Evolutionary conservation across 1,140 invertebrate species (phyloP), one percentile per base, ranked within the genome.

Genomic region (Tribolium madens): DNA sequence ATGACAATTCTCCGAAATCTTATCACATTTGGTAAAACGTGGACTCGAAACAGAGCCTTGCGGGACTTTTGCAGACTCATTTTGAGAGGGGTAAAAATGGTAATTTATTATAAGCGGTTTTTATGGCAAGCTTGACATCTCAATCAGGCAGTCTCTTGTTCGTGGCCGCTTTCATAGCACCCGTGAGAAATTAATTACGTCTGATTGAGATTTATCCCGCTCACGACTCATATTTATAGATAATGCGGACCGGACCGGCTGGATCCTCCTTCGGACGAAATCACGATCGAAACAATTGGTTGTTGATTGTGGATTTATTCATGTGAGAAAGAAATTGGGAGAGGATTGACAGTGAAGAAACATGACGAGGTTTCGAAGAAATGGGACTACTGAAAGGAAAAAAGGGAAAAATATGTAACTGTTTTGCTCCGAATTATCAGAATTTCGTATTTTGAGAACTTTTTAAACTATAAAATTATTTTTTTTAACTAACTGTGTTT

Each of bases 101-200:
- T 82, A 83, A 83, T 83, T 83, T 83, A 83, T 82, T 81, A 83
- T 79, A 64, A 33, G 26, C 70, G 78, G 77, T 53, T 80, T 83
- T 81, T 81, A 76, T 79, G 72, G 64, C 75, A 75, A 71, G 76
- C 75, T 78, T 83, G 82, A 83, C 82, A 77, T 81, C 82, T 83
- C 82, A 83, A 83, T 83, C 82, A 83, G 79, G 69, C 69, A 64
- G 50, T 77, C 81, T 80, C 82, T 83, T 83, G 82, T 83, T 83
- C 82, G 77, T 79, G 80, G 71, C 74, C 47, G 81, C 79, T 80
- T 80, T 80, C 80, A 81, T 79, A 73, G 78, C 80, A 80, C 81
- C 81, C 82, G 81, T 83, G 82, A 82, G 82, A 82, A 83, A 83
- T 83, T 83, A 83, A 83, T 83, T 83, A 82, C 76, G 78, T 80